Evolutionary conservation across 92 coral and sea anemone species (phyloP).

Genomic region (Desmophyllum pertusum): DNA sequence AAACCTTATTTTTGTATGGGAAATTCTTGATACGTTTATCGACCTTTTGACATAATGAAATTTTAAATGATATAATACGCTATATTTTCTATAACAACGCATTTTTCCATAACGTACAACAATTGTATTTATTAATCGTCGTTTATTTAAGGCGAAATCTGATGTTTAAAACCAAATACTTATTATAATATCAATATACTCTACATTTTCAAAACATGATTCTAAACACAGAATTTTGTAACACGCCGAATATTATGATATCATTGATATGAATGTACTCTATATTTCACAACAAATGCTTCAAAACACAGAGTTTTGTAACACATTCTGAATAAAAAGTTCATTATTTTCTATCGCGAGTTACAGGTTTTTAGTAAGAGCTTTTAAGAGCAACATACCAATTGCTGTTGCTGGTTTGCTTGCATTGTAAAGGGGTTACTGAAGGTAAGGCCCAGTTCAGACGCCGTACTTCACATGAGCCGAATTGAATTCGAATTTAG

Average conservation of each 20-base stretch:
- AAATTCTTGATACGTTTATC: not conserved
- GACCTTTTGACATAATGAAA: not conserved
- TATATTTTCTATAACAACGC: not conserved
- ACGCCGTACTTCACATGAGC: no score
- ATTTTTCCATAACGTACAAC: not conserved
- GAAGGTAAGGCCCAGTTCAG: no score
- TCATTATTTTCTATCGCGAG: not conserved
- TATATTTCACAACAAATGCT: not conserved
- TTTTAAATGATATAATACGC: not conserved
- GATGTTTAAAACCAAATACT: not conserved
- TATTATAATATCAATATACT: not conserved
- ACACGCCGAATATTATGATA: not conserved
- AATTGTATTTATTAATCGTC: not conserved
- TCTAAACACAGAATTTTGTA: not conserved
- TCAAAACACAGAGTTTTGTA: constrained; percentile 2
- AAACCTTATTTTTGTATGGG: not conserved
- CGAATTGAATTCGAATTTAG: no score
- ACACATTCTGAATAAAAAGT: not conserved
- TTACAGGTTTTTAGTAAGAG: no score
- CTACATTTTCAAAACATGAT: not conserved
- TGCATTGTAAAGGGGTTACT: not conserved
- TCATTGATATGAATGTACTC: not conserved
- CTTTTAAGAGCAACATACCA: no score
- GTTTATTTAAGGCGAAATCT: not conserved
- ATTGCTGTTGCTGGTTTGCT: not conserved